A percentile compares a stretch with the other conserved stretches of the same genome.
Conservation (phyloP, 2,888 invertebrate species). For the Chironomus riparius region DNA sequence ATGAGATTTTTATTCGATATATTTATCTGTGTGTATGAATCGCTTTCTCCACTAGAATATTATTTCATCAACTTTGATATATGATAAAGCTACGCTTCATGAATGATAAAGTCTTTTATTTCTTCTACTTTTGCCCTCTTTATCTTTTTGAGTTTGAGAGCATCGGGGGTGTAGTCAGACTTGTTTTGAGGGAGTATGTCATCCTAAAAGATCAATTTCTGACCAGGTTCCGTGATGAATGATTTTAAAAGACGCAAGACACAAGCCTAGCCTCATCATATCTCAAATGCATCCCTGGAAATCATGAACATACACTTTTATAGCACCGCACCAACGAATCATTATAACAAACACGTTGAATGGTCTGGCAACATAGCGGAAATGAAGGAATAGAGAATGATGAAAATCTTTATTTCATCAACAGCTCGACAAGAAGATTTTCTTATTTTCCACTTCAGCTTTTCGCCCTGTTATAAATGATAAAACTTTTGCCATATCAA, state of each 20-base stretch:
- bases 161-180: background rate
- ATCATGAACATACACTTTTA: too few species aligned
- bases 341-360: background rate
- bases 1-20: slow-evolving; percentile 21
- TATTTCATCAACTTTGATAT: slow-evolving; percentile 27
- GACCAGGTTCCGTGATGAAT: too few species aligned
- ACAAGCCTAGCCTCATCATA: too few species aligned
- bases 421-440: slow-evolving; percentile 19
- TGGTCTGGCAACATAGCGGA: slow-evolving; percentile 9
- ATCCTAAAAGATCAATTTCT: too few species aligned
- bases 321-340: background rate
- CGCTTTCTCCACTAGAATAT: background rate
- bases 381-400: background rate
- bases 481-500: slow-evolving; percentile 25
- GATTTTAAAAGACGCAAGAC: too few species aligned
- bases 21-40: background rate
- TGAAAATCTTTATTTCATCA: slow-evolving; percentile 22
- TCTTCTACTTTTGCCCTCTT: too few species aligned
- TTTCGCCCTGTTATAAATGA: slow-evolving; percentile 23
- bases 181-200: background rate
- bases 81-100: slow-evolving; percentile 20
- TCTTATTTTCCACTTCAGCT: slow-evolving; percentile 15
- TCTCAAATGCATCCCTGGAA: too few species aligned
- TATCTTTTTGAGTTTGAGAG: background rate
- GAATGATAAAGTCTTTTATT: slow-evolving; percentile 10